Percentiles rank a stretch among this genome's conserved stretches.
Conservation (phyloP, 1,140 invertebrate genomes). For the Coelopa frigida region DNA sequence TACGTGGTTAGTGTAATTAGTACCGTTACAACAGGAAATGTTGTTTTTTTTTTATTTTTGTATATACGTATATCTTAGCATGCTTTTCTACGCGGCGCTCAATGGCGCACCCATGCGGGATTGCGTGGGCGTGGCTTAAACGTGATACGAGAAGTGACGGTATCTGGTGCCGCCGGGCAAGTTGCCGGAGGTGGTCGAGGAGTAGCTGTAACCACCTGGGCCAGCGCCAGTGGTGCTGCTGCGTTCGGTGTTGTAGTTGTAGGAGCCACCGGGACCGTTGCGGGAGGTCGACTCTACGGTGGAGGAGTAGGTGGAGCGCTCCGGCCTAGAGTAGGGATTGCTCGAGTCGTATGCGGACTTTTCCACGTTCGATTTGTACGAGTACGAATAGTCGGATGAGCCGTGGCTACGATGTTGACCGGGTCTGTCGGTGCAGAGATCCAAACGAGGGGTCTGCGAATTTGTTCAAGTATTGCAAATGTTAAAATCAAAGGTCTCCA, state of each 20-base stretch:
- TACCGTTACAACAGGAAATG: too few relatives aligned
- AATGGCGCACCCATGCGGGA: too few relatives aligned
- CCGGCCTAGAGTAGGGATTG: constrained; percentile 53
- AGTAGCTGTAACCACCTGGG: constrained; percentile 74
- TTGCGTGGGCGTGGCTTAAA: constrained; percentile 60
- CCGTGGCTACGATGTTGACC: constrained; percentile 50
- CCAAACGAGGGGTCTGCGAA: constrained; percentile 75
- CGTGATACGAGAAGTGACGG: constrained; percentile 76
- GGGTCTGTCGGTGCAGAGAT: constrained; percentile 71
- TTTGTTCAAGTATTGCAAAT: too few relatives aligned
- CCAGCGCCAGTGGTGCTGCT: constrained; percentile 59
- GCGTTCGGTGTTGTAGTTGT: constrained; percentile 67
- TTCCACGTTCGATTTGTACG: constrained; percentile 57
- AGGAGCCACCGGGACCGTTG: constrained; percentile 55
- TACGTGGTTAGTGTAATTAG: too few relatives aligned
- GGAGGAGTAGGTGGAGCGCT: constrained; percentile 57
- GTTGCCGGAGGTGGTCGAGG: constrained; percentile 63
- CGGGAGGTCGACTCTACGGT: constrained; percentile 58
- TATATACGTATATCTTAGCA: not conserved
- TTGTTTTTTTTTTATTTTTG: not conserved
- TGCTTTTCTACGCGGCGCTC: constrained; percentile 1
- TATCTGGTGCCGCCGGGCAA: constrained; percentile 72
- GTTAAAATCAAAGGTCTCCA: too few relatives aligned
- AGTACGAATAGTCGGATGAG: constrained; percentile 67
- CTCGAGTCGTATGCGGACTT: constrained; percentile 47